Base-by-base conservation (phyloP, 2,888 invertebrate genomes). In the Germaria angustata region DNA sequence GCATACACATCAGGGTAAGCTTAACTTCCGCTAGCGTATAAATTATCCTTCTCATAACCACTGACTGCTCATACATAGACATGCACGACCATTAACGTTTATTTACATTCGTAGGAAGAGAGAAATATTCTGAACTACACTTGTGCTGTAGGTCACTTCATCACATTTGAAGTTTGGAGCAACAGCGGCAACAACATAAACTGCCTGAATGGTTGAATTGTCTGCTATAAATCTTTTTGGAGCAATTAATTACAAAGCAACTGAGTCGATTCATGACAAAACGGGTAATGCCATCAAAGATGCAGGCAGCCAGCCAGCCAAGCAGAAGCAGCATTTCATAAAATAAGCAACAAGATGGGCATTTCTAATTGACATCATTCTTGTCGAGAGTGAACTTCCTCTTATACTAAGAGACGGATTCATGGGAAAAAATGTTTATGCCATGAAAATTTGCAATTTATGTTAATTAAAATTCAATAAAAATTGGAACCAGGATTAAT, bases 321-420 rank as follows among this genome's bases (percentile, higher is more conserved):
- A 44, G 13, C 68, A 44, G 17, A 28, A 44, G 46, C 75, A 65
- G 51, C 65, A 72, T 76, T 66, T 59, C 66, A 61, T 59, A 53
- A 68, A 46, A 63, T 34, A 57, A 71, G 71, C 75, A 71, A 71
- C 57, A 79, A 82, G 82, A 79, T 79, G 65, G 69, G 51, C 75
- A 66, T 79, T 66, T 71, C 82, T 82, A 82, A 82, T 82, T 82
- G 82, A 82, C 79, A 79, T 82, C 36, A 65, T 82, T 75, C 69
- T 71, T 65, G 75, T 69, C 69, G 65, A 75, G 65, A 53, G 55
- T 71, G 57, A 75, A 82, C 78, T 78, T 79, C 79, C 82, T 75
- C 36, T 65, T 6, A 51, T 28, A 17, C 20, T 32, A 22, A 20
- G 13, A 57, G 22, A 17, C 1, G 7, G 20, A 36, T 36, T 57